Percentiles rank a stretch among this genome's conserved stretches.
These are phyloP conservation scores for Xyrauchen texanus DNA, from an alignment of 2,113 vertebrate genomes.

Conservation along the genomic window DNA sequence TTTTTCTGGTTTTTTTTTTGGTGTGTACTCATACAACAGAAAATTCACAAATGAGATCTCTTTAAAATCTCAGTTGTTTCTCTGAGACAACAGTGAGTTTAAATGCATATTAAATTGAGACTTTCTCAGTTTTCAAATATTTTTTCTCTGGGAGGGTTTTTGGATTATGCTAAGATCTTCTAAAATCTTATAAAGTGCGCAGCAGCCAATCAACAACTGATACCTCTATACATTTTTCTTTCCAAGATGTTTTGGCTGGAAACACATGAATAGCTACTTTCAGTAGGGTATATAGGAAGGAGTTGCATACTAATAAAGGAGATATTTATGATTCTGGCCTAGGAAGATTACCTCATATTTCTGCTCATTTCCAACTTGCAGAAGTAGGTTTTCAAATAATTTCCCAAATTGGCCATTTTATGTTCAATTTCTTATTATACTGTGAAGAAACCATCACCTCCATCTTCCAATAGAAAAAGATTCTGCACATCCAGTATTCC, in stretches of 20 bases:
- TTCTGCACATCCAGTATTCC: background rate
- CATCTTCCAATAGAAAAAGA: constrained; percentile 2
- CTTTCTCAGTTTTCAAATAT: too few species aligned
- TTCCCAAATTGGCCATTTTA: constrained; percentile 38
- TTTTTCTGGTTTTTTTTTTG: too few species aligned
- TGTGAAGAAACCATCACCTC: background rate
- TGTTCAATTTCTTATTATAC: constrained; percentile 32
- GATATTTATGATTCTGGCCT: constrained; percentile 5
- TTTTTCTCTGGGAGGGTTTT: background rate
- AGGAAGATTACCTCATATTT: constrained; percentile 20
- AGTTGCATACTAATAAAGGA: constrained; percentile 7
- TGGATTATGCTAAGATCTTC: background rate
- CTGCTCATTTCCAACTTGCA: constrained; percentile 3
- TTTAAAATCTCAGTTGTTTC: too few species aligned
- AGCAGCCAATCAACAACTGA: constrained; percentile 11
- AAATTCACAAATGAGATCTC: too few species aligned
- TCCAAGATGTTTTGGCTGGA: constrained; percentile 26
- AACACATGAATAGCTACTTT: constrained; percentile 11
- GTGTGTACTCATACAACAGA: background rate
- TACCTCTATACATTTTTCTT: constrained; percentile 14
- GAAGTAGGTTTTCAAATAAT: constrained; percentile 43
- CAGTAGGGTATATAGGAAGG: background rate
- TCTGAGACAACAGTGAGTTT: too few species aligned
- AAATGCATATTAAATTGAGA: too few species aligned
- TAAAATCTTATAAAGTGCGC: background rate